These are phyloP conservation scores for Hipposideros larvatus DNA, from an alignment of 2,797 vertebrate genomes.

Conservation along the genomic window DNA sequence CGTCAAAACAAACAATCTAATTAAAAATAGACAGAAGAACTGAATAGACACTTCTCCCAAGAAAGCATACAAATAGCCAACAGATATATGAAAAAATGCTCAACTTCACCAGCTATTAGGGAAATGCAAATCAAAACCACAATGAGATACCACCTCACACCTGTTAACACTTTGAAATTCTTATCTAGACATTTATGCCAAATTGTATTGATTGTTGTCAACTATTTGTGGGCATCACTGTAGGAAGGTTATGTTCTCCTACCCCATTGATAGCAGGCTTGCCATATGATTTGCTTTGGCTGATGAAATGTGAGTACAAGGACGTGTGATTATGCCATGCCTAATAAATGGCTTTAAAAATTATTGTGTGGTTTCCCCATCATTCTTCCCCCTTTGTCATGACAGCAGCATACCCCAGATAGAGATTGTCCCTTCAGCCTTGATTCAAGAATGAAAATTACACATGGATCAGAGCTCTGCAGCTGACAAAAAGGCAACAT, in stretches of 20 bases:
- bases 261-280: not conserved
- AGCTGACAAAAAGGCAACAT: not conserved
- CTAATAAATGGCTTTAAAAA: not conserved
- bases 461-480: not conserved
- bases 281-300: not conserved
- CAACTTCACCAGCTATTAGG: too few relatives aligned
- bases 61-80: too few relatives aligned
- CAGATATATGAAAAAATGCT: too few relatives aligned
- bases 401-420: not conserved
- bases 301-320: not conserved
- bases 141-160: too few relatives aligned
- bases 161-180: not conserved
- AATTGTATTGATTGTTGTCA: not conserved
- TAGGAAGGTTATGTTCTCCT: not conserved
- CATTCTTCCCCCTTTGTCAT: not conserved
- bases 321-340: not conserved
- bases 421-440: not conserved
- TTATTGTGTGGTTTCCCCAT: not conserved
- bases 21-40: too few relatives aligned
- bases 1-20: too few relatives aligned
- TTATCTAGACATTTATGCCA: not conserved
- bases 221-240: not conserved
- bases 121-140: too few relatives aligned
- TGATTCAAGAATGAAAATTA: not conserved
- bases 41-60: too few relatives aligned